Percentiles rank a stretch among this genome's conserved stretches.
These are phyloP conservation scores for Sinocyclocheilus maitianheensis DNA, from an alignment of 2,113 vertebrate genomes.

Conservation along the genomic window DNA sequence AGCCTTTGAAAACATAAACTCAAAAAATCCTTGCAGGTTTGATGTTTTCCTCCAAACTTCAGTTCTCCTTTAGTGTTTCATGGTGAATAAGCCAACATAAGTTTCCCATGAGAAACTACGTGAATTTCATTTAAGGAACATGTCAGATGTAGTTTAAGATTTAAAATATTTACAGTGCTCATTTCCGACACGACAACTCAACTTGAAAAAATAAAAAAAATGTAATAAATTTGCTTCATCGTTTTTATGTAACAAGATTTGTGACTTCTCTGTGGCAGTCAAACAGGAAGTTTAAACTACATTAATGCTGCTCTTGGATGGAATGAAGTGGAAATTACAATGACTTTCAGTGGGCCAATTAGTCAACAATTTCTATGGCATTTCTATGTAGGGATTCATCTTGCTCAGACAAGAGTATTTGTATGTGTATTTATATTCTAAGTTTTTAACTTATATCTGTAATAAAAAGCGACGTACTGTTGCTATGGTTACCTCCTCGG, in stretches of 20 bases:
- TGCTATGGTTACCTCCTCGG: not conserved
- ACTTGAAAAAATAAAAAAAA: too few relatives aligned
- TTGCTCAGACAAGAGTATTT: too few relatives aligned
- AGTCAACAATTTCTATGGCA: not conserved
- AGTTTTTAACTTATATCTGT: too few relatives aligned
- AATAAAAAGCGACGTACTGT: too few relatives aligned
- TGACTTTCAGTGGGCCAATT: not conserved
- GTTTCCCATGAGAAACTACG: not conserved
- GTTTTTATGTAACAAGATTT: conserved; percentile 15
- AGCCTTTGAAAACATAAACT: not conserved
- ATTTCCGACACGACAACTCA: not conserved
- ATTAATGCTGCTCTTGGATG: conserved; percentile 17
- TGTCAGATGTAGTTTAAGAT: not conserved
- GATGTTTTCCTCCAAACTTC: not conserved
- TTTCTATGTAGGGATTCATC: not conserved
- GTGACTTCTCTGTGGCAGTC: conserved; percentile 9
- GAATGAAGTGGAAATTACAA: conserved; percentile 3
- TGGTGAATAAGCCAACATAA: not conserved
- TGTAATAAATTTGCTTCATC: not conserved
- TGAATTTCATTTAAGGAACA: not conserved
- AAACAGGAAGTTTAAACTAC: not conserved
- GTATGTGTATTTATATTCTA: too few relatives aligned
- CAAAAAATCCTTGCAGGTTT: not conserved
- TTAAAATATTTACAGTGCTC: conserved; percentile 24
- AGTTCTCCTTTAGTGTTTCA: not conserved